Percentiles rank a stretch among this genome's conserved stretches.
These are phyloP conservation scores for Augiades crinisus DNA, from an alignment of 2,888 invertebrate species.

Conservation along the genomic window DNA sequence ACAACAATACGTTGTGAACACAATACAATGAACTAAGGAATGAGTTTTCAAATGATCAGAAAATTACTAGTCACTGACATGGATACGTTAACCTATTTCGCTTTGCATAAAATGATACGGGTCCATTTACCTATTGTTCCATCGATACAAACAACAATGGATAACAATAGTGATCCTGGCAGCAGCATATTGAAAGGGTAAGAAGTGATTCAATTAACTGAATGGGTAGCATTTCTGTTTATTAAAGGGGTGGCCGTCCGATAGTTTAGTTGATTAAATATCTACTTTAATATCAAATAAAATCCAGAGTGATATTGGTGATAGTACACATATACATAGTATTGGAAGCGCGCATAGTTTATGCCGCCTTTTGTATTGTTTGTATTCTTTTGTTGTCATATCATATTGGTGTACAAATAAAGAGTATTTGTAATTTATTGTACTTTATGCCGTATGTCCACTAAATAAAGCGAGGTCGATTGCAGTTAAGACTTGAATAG, in stretches of 20 bases:
- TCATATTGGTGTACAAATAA: too few species aligned
- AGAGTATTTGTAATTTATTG: too few species aligned
- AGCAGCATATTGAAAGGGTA: slow-evolving; percentile 13
- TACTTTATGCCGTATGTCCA: too few species aligned
- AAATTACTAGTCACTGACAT: slow-evolving; percentile 5
- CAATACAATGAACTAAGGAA: not conserved
- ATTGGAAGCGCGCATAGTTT: not conserved
- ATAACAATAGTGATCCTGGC: slow-evolving; percentile 13
- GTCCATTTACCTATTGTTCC: slow-evolving; percentile 2
- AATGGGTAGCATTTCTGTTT: slow-evolving; percentile 9
- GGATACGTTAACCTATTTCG: slow-evolving; percentile 16
- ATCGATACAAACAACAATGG: slow-evolving; percentile 15
- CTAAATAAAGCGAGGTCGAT: too few species aligned
- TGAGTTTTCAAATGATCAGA: slow-evolving; percentile 7
- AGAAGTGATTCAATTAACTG: slow-evolving; percentile 21
- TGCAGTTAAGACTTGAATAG: too few species aligned
- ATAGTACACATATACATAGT: too few species aligned
- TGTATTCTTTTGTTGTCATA: too few species aligned
- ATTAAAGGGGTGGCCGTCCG: not conserved
- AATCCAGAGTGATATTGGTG: too few species aligned
- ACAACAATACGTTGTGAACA: not conserved
- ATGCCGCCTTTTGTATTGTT: too few species aligned
- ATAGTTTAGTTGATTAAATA: not conserved
- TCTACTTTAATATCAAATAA: too few species aligned
- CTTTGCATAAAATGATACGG: slow-evolving; percentile 10